Percentiles rank a stretch among this genome's conserved stretches.
Evolutionary conservation across 2,888 invertebrate species (phyloP).

Genomic region (Pheosia gnoma): DNA sequence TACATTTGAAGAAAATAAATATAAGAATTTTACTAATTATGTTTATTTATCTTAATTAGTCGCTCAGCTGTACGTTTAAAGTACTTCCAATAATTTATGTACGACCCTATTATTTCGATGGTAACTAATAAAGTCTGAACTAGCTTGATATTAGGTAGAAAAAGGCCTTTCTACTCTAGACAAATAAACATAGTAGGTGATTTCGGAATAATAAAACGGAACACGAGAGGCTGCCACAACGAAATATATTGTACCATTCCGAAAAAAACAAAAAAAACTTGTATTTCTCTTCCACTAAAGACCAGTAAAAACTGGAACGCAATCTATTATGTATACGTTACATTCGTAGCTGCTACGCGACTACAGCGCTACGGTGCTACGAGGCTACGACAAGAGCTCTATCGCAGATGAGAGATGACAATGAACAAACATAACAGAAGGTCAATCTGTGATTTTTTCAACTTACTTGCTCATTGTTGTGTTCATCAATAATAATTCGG

Average conservation of each 20-base stretch:
- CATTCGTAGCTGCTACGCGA: conserved; percentile 28
- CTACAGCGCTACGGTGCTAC: conserved; percentile 32
- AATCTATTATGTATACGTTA: conserved; percentile 40
- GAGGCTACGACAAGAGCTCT: conserved; percentile 40
- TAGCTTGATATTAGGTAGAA: no score
- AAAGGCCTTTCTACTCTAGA: not conserved
- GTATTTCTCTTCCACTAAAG: conserved; percentile 32
- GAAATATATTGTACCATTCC: conserved; percentile 8
- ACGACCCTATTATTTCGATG: no score
- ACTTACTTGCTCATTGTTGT: not conserved
- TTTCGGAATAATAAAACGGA: not conserved
- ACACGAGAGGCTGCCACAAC: not conserved
- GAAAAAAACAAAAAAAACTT: conserved; percentile 20
- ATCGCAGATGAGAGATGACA: conserved; percentile 33
- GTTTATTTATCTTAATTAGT: no score
- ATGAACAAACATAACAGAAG: conserved; percentile 24
- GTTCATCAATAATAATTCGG: no score
- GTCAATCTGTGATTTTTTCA: conserved; percentile 2
- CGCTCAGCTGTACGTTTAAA: no score
- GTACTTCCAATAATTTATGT: no score
- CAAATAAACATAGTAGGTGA: not conserved
- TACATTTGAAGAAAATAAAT: no score
- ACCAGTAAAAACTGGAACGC: conserved; percentile 33
- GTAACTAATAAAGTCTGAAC: no score
- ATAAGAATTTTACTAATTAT: no score